Percentiles rank a stretch among this genome's conserved stretches.
These are phyloP conservation scores for Teleogryllus oceanicus DNA, from an alignment of 2,888 invertebrate species.

Conservation along the genomic window DNA sequence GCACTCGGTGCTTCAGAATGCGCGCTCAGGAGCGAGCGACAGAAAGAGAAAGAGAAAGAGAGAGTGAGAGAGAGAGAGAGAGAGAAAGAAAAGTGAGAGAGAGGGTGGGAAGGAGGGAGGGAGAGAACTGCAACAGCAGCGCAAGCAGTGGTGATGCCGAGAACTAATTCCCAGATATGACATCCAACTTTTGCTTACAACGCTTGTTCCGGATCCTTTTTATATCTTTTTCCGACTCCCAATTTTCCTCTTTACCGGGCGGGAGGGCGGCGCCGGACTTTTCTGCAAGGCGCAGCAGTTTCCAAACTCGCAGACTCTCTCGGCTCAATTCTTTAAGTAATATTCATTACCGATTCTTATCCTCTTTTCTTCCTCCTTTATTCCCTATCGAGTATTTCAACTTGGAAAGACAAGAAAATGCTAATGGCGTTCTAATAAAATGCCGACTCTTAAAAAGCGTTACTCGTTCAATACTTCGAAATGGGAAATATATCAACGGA, in stretches of 20 bases:
- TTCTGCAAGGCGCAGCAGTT: neutral
- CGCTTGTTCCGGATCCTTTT: neutral
- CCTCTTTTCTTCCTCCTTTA: slow-evolving; percentile 3
- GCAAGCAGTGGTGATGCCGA: neutral
- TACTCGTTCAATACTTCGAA: too few relatives aligned
- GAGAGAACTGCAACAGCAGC: slow-evolving; percentile 7
- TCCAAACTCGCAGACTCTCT: neutral
- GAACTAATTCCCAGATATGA: slow-evolving; percentile 25
- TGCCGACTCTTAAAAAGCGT: neutral
- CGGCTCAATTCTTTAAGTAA: slow-evolving; percentile 18
- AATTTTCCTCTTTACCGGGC: neutral
- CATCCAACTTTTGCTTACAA: slow-evolving; percentile 20
- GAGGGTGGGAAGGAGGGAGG: too few relatives aligned
- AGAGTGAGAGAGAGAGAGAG: too few relatives aligned
- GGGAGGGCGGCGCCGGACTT: neutral
- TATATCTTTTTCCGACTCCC: neutral
- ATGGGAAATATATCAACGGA: too few relatives aligned
- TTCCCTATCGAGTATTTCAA: neutral
- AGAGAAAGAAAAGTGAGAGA: too few relatives aligned
- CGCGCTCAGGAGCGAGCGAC: neutral
- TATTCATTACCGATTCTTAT: slow-evolving; percentile 18
- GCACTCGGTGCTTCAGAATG: neutral
- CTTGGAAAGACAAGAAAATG: slow-evolving; percentile 10
- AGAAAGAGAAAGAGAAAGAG: neutral
- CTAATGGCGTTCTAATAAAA: neutral